Base-by-base conservation (phyloP, 2,888 invertebrate genomes). In the Mythimna pallens region DNA sequence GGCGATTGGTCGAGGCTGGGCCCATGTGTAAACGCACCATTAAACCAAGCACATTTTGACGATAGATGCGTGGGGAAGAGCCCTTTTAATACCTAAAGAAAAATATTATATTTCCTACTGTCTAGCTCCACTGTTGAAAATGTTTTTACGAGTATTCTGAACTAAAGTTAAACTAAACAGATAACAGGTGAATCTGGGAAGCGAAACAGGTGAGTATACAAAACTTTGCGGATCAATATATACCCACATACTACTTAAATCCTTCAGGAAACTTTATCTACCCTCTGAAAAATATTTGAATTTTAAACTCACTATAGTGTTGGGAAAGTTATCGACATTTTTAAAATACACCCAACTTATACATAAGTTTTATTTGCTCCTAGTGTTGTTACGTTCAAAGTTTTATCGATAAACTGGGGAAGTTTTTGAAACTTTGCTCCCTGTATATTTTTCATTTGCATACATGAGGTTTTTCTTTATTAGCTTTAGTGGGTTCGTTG, bases 401-500 rank as follows among this genome's bases (percentile, higher is more conserved):
- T 84, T 86, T 81, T 83, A 78, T 86, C 85, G 85, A 85, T 81
- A 84, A 84, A 76, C 74, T 78, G 61, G 67, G 17, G 40, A 78
- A 82, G 52, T 80, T 82, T 50, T 36, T 14, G 20, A 65, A 79
- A 79, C 47, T 83, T 83, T 69, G 59, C 72, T 54, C 20, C 47
- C 59, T 63, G 83, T 70, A 50, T 80, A 57, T 79, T 73, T 78
- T 75, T 79, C 73, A 76, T 86, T 84, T 85, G 81, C 83, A 84
- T 86, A 47, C 70, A 71, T 70, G 76, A 73, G 12, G 6, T 62
- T 73, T 77, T 72, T 61, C 70, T 70, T 71, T 75, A 73, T 73
- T 70, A 78, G 59, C 36, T 70, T 67, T 14, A 54, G 36, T 36
- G 10, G 36, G 55, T 61, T 57, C 25, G 10, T 40, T 30, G 50